phyloP scores from a whole-genome alignment of 2,113 vertebrate genomes.

The Chitala chitala region DNA sequence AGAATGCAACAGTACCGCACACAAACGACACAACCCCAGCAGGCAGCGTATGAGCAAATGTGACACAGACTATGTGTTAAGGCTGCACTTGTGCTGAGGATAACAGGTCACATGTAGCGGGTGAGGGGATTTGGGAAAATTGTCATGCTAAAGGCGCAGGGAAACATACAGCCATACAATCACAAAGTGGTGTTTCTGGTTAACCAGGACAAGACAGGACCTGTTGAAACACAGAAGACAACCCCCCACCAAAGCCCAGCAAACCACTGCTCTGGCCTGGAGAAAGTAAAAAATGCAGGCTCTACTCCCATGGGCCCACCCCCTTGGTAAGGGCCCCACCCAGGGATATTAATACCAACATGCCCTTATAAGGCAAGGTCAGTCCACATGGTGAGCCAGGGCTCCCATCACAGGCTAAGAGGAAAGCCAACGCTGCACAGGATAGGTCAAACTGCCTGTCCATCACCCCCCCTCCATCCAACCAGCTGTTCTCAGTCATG shows the following conservation, averaged over 20 bases:
- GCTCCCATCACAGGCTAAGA: not conserved
- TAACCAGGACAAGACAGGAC: not conserved
- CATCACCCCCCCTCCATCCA: not conserved
- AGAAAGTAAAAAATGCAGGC: not conserved
- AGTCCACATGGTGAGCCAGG: not conserved
- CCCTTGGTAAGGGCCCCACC: not conserved
- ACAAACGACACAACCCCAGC: no score
- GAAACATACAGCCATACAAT: no score
- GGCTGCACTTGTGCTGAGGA: no score
- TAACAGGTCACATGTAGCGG: not conserved
- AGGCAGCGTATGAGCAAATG: no score
- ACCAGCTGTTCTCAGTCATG: not conserved
- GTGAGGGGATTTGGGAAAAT: not conserved
- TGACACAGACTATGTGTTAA: no score
- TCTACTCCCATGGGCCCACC: not conserved
- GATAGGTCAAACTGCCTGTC: not conserved
- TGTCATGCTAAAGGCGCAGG: no score
- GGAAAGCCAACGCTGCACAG: not conserved
- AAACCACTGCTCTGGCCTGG: not conserved
- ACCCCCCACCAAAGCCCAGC: not conserved
- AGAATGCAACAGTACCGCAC: no score
- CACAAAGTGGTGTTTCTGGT: not conserved
- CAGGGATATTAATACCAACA: constrained; percentile 18
- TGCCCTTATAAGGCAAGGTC: constrained; percentile 21
- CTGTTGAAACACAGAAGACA: not conserved